phyloP scores from a whole-genome alignment of 2,888 invertebrate genomes.

The Thera obeliscata region DNA sequence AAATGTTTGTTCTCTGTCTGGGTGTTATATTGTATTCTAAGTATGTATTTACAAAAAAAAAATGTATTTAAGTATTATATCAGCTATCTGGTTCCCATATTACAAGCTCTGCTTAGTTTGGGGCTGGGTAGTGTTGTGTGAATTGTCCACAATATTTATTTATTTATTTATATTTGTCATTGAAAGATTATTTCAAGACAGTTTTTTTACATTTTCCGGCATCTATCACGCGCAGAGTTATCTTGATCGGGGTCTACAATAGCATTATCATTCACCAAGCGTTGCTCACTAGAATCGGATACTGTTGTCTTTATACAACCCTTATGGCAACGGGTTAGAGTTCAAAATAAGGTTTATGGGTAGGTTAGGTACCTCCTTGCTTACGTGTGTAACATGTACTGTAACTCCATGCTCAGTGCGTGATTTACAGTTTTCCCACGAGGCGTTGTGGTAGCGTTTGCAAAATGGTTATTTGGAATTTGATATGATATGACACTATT shows the following conservation, averaged over 20 bases:
- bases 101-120: no score
- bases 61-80: no score
- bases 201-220: no score
- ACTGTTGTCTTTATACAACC: slow-evolving; percentile 2
- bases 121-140: no score
- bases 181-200: no score
- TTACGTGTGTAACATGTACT: slow-evolving; percentile 30
- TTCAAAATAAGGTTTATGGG: slow-evolving; percentile 3
- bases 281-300: slow-evolving; percentile 23
- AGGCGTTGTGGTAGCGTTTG: slow-evolving; percentile 44
- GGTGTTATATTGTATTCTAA: no score
- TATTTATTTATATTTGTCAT: no score
- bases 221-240: no score
- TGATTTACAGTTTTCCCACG: slow-evolving; percentile 63
- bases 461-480: slow-evolving; percentile 35
- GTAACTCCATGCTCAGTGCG: slow-evolving; percentile 45
- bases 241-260: background rate
- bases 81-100: no score
- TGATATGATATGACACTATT: slow-evolving; percentile 1
- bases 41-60: no score
- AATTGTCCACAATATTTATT: no score
- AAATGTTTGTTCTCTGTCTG: no score
- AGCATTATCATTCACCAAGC: slow-evolving; percentile 45
- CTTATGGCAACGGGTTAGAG: slow-evolving; percentile 21
- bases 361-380: slow-evolving; percentile 7